A percentile compares a stretch with the other conserved stretches of the same genome.
Evolutionary conservation across 2,113 vertebrate genomes (phyloP).

Genomic region (Apistogramma diplotaenia): DNA sequence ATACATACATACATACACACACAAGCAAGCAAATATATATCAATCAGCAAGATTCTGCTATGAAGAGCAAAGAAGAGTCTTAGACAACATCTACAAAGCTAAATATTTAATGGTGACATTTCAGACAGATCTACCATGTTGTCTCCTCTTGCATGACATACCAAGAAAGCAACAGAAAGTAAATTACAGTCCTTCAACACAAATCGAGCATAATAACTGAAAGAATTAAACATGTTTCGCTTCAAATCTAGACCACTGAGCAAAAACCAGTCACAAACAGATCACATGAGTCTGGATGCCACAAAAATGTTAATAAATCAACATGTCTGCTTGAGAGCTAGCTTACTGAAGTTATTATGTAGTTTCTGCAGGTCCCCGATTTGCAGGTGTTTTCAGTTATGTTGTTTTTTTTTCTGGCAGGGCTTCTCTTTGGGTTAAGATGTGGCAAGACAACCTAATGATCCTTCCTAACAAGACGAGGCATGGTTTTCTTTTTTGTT

Average conservation of each 20-base stretch:
- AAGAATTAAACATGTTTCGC: conserved; percentile 5
- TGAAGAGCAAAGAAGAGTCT: conserved; percentile 1
- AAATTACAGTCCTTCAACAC: conserved; percentile 54
- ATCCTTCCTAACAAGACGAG: neutral
- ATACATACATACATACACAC: too few species aligned
- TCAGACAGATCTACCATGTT: conserved; percentile 41
- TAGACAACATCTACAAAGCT: conserved; percentile 67
- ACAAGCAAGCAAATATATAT: too few species aligned
- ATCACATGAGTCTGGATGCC: conserved; percentile 4
- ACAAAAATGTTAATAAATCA: conserved; percentile 2
- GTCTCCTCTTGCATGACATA: conserved; percentile 25
- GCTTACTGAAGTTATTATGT: neutral
- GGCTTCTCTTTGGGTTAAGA: neutral
- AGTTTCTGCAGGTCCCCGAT: neutral
- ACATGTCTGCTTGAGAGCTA: neutral
- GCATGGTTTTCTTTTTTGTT: neutral
- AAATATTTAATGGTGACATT: conserved; percentile 73
- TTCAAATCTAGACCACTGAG: conserved; percentile 13
- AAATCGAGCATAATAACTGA: conserved; percentile 21
- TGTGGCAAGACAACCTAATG: neutral
- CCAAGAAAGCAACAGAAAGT: conserved; percentile 41
- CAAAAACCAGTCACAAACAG: conserved; percentile 26
- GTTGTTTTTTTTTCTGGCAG: neutral
- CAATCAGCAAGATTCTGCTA: neutral
- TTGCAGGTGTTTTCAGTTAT: neutral